Evolutionary conservation across 2,888 invertebrate genomes (phyloP).

Genomic region (Caenorhabditis sp.): DNA sequence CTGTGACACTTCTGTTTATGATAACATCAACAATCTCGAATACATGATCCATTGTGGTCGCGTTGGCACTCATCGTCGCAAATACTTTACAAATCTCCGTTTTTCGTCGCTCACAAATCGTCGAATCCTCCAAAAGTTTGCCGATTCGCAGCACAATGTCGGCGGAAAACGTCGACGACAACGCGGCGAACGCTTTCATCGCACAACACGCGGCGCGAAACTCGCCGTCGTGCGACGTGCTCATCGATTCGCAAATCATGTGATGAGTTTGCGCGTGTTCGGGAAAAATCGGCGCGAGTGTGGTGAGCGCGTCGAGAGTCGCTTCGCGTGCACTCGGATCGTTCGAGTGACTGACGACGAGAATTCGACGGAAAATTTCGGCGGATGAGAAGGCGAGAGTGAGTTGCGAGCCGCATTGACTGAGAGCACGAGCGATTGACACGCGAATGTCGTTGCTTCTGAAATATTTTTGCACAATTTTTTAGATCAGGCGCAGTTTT

Average conservation of each 20-base stretch:
- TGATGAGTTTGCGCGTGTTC: conserved; percentile 43
- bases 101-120: conserved; percentile 17
- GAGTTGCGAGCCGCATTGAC: conserved; percentile 92
- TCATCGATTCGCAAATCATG: conserved; percentile 71
- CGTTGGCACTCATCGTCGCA: conserved; percentile 31
- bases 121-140: conserved; percentile 30
- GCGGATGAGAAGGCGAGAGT: conserved; percentile 86
- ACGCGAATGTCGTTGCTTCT: conserved; percentile 86
- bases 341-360: conserved; percentile 93
- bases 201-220: conserved; percentile 95
- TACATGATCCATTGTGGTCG: conserved; percentile 20
- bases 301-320: conserved; percentile 75
- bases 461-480: background rate
- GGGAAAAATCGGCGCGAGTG: conserved; percentile 13
- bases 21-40: conserved; percentile 29
- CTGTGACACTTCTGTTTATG: conserved; percentile 19
- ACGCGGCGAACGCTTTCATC: conserved; percentile 90
- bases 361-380: conserved; percentile 75
- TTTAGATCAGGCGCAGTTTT: background rate
- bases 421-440: conserved; percentile 89
- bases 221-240: conserved; percentile 93
- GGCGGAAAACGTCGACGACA: conserved; percentile 79
- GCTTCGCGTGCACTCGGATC: conserved; percentile 92
- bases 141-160: conserved; percentile 21
- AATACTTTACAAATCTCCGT: conserved; percentile 13